phyloP scores from a whole-genome alignment of 1,140 invertebrate genomes.

The Galendromus occidentalis region DNA sequence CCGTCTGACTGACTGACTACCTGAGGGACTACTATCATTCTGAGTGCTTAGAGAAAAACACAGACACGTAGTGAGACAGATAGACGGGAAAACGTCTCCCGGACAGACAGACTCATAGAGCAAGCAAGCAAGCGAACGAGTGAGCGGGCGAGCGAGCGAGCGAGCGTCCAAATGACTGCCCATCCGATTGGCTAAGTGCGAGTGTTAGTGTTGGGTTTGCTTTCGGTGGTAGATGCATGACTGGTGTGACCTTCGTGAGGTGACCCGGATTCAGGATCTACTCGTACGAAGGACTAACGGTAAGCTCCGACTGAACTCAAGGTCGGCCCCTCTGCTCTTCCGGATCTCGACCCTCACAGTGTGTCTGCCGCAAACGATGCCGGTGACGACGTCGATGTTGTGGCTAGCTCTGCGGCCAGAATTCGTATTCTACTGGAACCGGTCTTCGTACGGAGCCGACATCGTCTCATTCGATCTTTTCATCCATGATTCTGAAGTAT shows the following conservation, averaged over 20 bases:
- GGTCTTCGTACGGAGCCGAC: no score
- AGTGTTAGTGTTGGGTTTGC: background rate
- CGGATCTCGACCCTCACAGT: no score
- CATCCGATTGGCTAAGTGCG: background rate
- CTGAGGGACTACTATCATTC: no score
- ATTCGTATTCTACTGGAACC: no score
- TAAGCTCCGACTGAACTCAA: background rate
- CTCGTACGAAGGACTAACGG: conserved; percentile 10
- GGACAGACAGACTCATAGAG: no score
- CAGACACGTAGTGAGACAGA: background rate
- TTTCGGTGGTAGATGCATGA: background rate
- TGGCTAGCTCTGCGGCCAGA: no score
- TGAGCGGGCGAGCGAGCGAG: background rate
- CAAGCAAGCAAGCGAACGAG: background rate
- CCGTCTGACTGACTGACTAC: no score
- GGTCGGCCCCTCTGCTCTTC: no score
- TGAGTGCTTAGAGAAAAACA: background rate
- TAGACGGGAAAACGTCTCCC: background rate
- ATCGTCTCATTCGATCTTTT: no score
- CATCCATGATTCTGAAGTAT: no score
- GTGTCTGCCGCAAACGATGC: no score
- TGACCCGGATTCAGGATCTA: conserved; percentile 11
- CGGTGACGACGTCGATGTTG: no score
- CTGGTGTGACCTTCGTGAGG: conserved; percentile 2
- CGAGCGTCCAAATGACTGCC: background rate